Percentiles rank a stretch among this genome's conserved stretches.
Evolutionary conservation across 2,797 vertebrate genomes (phyloP).

Genomic region (Dromococcyx pavoninus): DNA sequence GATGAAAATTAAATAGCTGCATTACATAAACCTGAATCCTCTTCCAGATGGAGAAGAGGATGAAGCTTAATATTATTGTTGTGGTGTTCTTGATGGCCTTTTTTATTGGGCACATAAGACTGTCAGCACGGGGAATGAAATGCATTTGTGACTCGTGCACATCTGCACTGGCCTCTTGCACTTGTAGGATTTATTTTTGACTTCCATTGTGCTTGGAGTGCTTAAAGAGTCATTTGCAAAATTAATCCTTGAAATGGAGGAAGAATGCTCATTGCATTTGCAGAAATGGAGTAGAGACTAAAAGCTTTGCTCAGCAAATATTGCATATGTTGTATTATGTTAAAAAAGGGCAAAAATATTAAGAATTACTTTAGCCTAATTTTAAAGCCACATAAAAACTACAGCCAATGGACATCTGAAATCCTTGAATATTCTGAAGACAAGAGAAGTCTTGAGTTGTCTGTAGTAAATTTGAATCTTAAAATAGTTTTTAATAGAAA

Average conservation of each 20-base stretch:
- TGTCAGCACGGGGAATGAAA: neutral
- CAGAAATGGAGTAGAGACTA: constrained; percentile 17
- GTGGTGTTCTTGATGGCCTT: neutral
- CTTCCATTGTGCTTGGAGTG: constrained; percentile 29
- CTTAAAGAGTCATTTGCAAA: constrained; percentile 45
- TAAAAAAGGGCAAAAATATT: neutral
- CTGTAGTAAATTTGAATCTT: neutral
- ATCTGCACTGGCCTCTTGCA: constrained; percentile 40
- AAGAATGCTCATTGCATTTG: constrained; percentile 27
- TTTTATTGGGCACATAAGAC: neutral
- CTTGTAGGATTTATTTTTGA: constrained; percentile 57
- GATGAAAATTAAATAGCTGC: neutral
- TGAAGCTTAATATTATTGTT: neutral
- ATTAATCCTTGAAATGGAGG: constrained; percentile 45
- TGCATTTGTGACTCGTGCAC: neutral
- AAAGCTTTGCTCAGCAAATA: constrained; percentile 26
- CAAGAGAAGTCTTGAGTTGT: neutral
- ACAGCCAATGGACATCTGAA: neutral
- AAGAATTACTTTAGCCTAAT: neutral
- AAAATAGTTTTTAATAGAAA: neutral
- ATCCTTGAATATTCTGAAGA: neutral
- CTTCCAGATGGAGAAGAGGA: neutral
- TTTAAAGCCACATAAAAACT: constrained; percentile 25
- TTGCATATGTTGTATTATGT: constrained; percentile 36
- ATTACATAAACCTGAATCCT: neutral